These are phyloP conservation scores for Liolophura sinensis DNA, from an alignment of 1,140 invertebrate species.

Conservation along the genomic window DNA sequence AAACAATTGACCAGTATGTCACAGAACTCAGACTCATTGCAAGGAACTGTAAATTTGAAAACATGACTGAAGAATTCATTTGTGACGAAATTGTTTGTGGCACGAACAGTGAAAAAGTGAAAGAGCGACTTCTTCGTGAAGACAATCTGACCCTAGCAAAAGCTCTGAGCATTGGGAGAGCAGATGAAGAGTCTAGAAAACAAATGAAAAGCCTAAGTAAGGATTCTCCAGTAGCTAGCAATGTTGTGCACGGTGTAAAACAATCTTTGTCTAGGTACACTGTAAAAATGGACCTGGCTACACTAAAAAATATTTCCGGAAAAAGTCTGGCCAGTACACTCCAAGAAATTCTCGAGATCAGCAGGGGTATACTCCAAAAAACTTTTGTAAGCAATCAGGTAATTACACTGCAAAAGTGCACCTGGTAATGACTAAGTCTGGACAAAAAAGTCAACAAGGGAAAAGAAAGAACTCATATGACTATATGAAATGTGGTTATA, in stretches of 20 bases:
- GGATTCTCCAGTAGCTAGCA: constrained; percentile 1
- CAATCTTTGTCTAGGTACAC: too few species aligned
- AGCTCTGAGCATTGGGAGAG: constrained; percentile 8
- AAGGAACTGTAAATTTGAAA: constrained; percentile 14
- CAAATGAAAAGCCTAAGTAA: constrained; percentile 7
- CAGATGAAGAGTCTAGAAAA: constrained; percentile 6
- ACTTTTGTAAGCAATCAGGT: background rate
- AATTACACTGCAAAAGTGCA: background rate
- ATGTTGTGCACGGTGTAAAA: constrained; percentile 1
- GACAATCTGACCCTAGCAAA: constrained; percentile 13
- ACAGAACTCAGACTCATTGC: constrained; percentile 7
- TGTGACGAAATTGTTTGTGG: constrained; percentile 13
- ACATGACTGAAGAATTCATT: constrained; percentile 5
- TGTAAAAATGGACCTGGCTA: too few species aligned
- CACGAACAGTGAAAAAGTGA: constrained; percentile 10
- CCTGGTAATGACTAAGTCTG: too few species aligned
- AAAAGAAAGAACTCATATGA: background rate
- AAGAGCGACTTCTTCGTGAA: constrained; percentile 11
- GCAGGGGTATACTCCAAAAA: background rate
- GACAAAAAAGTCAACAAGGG: background rate
- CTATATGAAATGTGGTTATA: constrained; percentile 4
- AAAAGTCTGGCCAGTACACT: too few species aligned
- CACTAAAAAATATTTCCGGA: too few species aligned
- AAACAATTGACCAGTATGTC: constrained; percentile 12
- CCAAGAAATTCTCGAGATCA: too few species aligned